Base-by-base conservation (phyloP, 1,140 invertebrate genomes). In the Venustaconcha ellipsiformis region DNA sequence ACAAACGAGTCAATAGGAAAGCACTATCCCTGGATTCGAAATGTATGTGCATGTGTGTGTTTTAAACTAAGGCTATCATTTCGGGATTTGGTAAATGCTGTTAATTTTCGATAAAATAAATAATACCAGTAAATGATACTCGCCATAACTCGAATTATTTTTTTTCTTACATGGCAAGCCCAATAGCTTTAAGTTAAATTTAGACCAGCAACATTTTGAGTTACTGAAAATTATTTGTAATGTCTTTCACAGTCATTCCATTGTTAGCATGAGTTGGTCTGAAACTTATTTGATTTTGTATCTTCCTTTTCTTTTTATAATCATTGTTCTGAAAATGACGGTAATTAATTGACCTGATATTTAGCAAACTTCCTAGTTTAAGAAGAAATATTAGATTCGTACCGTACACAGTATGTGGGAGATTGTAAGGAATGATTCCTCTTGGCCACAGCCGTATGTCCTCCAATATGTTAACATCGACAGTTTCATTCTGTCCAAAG, bases 371-470 rank as follows among this genome's bases (percentile, higher is more conserved):
- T 57, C 14, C 20, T n/a, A 18, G 6, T 14, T n/a, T 23, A 58
- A 17, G 15, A 8, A 2, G 56, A 18, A 48, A 68, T 55, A 48
- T 15, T 57, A 57, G 60, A 18, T 55, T 56, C 60, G 63, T 57
- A 72, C 72, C 65, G 20, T 74, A 74, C 67, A 69, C 62, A 14
- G 30, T 37, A 15, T 74, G 66, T 55, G 65, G 57, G 13, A 74
- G 15, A 17, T 59, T n/a, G 63, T 74, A 74, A 5, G 66, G 72
- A 30, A 74, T 68, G 18, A 60, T 15, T 62, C 72, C 72, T 18
- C 65, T 57, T 17, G 72, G 72, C 72, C 72, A 74, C 11, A 59
- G 58, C n/a, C 55, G 57, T 13, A 74, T 69, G 55, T 2, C 18
- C 26, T 30, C 69, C 72, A 20, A 62, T 0, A 2, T 48, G n/a